A percentile compares a stretch with the other conserved stretches of the same genome.
Evolutionary conservation across 2,113 vertebrate species (phyloP).

Genomic region (Carassius carassius): DNA sequence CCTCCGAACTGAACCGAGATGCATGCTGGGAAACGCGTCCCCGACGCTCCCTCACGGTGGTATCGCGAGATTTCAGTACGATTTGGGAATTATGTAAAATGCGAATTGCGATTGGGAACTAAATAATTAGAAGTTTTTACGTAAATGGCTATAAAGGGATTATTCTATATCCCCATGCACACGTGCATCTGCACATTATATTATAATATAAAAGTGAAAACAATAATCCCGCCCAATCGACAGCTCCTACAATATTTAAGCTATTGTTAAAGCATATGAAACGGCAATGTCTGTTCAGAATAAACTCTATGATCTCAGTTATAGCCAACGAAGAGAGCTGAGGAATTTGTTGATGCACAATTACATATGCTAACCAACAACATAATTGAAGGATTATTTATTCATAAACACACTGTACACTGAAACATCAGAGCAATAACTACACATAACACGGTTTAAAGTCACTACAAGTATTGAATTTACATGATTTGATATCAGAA

Average conservation of each 20-base stretch:
- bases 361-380: neutral
- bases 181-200: neutral
- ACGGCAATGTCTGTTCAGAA: neutral
- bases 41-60: neutral
- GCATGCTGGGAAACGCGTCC: constrained; percentile 73
- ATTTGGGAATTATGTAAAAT: constrained; percentile 13
- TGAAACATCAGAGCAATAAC: neutral
- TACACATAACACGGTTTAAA: neutral
- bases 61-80: constrained; percentile 8
- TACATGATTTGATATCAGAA: neutral
- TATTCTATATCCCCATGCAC: neutral
- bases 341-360: neutral
- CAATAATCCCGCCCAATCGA: neutral
- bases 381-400: neutral
- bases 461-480: neutral
- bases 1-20: constrained; percentile 71
- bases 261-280: neutral
- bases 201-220: neutral
- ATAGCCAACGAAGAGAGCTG: neutral
- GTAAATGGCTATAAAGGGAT: neutral
- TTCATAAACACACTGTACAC: neutral
- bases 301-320: no score
- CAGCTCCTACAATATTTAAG: neutral
- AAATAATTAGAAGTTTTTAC: neutral
- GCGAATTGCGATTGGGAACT: neutral